phyloP scores from a whole-genome alignment of 2,797 vertebrate species.

The Gymnothorax reevesii region DNA sequence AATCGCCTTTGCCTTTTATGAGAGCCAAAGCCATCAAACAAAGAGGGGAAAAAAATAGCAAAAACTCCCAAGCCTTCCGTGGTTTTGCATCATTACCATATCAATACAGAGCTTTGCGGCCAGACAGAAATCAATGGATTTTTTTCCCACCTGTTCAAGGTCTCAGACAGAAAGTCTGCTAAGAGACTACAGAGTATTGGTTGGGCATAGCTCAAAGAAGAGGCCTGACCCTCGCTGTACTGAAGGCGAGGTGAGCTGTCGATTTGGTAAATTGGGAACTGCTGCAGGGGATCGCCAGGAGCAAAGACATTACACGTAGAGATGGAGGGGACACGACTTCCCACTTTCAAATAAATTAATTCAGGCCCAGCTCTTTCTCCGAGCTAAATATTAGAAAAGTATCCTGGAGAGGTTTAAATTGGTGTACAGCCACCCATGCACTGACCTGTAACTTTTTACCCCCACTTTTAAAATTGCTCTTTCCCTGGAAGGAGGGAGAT shows the following conservation, averaged over 20 bases:
- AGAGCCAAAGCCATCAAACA: neutral
- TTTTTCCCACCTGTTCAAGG: neutral
- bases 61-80: neutral
- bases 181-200: neutral
- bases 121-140: slow-evolving; percentile 13
- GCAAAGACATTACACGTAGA: no score
- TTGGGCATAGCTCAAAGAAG: neutral
- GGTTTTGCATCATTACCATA: slow-evolving; percentile 12
- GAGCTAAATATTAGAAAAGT: no score
- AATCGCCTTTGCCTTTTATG: neutral
- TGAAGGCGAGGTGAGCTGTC: neutral
- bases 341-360: no score
- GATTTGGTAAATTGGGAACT: neutral
- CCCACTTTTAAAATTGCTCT: no score
- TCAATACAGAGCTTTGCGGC: neutral
- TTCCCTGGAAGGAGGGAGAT: neutral
- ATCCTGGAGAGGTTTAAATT: no score
- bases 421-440: no score
- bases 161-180: neutral
- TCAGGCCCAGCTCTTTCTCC: no score
- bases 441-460: no score
- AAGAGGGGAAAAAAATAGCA: neutral
- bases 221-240: neutral
- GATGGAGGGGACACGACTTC: neutral
- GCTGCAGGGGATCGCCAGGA: neutral